These are phyloP conservation scores for Diorhabda carinulata DNA, from an alignment of 1,140 invertebrate genomes.

Conservation along the genomic window DNA sequence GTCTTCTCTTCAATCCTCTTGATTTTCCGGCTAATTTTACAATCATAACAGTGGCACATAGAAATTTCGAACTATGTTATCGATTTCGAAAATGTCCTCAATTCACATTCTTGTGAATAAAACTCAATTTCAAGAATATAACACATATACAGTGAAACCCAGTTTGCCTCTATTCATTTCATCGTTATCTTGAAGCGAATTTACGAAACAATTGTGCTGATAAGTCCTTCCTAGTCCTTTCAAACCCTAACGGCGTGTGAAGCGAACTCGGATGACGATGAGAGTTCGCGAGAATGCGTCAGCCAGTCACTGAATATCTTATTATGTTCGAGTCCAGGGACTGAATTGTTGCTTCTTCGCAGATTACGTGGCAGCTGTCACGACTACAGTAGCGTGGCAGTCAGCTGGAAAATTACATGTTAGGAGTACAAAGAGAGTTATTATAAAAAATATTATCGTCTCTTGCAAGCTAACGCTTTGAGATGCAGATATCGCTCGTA, in stretches of 20 bases:
- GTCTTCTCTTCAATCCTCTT: no score
- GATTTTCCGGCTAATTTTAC: no score
- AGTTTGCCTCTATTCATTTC: background rate
- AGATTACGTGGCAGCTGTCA: background rate
- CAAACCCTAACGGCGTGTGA: background rate
- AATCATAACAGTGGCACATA: no score
- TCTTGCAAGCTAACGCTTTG: no score
- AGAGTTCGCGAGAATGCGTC: background rate
- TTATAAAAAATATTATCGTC: no score
- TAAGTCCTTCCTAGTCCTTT: background rate
- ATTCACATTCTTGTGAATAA: no score
- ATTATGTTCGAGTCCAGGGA: background rate
- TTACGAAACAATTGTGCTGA: background rate
- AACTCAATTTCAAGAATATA: no score
- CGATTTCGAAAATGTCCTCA: no score
- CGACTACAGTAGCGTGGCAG: background rate
- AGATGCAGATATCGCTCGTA: no score
- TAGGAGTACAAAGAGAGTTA: background rate
- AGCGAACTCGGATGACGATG: background rate
- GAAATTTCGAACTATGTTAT: no score
- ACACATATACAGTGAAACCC: no score
- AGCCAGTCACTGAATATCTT: conserved; percentile 2
- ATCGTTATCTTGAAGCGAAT: background rate
- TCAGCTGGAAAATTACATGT: background rate
- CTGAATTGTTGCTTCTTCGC: background rate